phyloP scores from a whole-genome alignment of 2,888 invertebrate genomes.

The Lasioglossum marginatum region DNA sequence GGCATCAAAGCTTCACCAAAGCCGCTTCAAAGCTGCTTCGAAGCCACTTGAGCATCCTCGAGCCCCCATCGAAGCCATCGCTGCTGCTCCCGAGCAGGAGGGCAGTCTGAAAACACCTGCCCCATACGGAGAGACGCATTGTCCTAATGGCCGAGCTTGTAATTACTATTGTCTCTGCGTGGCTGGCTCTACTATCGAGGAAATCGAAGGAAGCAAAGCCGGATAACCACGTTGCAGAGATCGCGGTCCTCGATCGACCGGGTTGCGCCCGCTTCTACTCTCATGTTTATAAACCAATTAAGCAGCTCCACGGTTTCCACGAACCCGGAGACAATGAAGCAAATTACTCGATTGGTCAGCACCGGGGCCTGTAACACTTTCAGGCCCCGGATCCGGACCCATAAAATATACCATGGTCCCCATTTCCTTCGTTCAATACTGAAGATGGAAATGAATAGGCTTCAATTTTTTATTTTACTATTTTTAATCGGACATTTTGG shows the following conservation, averaged over 20 bases:
- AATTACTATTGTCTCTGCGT: constrained; percentile 76
- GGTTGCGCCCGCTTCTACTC: not conserved
- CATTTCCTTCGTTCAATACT: not conserved
- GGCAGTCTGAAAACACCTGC: constrained; percentile 72
- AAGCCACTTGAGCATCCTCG: not conserved
- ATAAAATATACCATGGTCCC: not conserved
- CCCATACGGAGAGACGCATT: constrained; percentile 75
- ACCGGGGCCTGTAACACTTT: not conserved
- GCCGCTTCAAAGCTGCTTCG: not conserved
- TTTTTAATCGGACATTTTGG: not conserved
- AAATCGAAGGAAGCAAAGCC: constrained; percentile 56
- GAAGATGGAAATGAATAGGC: not conserved
- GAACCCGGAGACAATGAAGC: not conserved
- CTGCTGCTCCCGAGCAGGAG: constrained; percentile 61
- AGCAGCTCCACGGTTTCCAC: not conserved
- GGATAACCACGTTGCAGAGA: not conserved
- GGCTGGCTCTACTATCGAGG: constrained; percentile 60
- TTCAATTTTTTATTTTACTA: not conserved
- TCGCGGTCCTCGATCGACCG: not conserved
- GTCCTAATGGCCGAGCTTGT: constrained; percentile 75
- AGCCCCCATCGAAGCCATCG: constrained; percentile 62
- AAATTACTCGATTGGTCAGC: constrained; percentile 27
- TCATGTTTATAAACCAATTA: constrained; percentile 1
- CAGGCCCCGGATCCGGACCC: not conserved
- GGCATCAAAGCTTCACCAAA: not conserved